phyloP scores from a whole-genome alignment of 2,797 vertebrate species.

The Helarctos malayanus region DNA sequence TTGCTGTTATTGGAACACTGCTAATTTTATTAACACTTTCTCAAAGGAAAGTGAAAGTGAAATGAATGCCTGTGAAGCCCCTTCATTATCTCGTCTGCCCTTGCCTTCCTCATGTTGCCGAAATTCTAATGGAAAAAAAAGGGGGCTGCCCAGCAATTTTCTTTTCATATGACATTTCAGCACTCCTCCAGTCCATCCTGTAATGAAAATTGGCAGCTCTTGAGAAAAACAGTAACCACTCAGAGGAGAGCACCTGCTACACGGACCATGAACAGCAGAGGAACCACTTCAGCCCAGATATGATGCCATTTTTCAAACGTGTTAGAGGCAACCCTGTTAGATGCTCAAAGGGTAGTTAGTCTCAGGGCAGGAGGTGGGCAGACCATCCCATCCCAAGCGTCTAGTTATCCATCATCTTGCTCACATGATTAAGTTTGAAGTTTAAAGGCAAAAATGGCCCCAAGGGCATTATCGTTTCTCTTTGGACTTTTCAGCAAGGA shows the following conservation, averaged over 20 bases:
- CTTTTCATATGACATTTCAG: slow-evolving; percentile 74
- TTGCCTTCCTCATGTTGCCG: slow-evolving; percentile 64
- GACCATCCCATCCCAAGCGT: not conserved
- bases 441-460: not conserved
- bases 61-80: slow-evolving; percentile 69
- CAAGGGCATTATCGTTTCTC: slow-evolving; percentile 13
- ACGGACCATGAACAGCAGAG: slow-evolving; percentile 41
- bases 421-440: slow-evolving; percentile 23
- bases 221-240: slow-evolving; percentile 70
- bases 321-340: slow-evolving; percentile 23
- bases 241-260: slow-evolving; percentile 56
- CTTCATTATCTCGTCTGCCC: slow-evolving; percentile 82
- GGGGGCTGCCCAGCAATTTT: slow-evolving; percentile 71
- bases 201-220: slow-evolving; percentile 76
- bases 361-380: not conserved
- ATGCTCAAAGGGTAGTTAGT: slow-evolving; percentile 42
- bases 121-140: slow-evolving; percentile 76
- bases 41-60: slow-evolving; percentile 77
- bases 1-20: slow-evolving; percentile 73
- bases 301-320: slow-evolving; percentile 47
- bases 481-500: slow-evolving; percentile 63
- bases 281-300: slow-evolving; percentile 4
- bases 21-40: slow-evolving; percentile 83
- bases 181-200: slow-evolving; percentile 54
- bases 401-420: slow-evolving; percentile 22